Evolutionary conservation across 2,888 invertebrate genomes (phyloP).

Genomic region (Heliconius erato): DNA sequence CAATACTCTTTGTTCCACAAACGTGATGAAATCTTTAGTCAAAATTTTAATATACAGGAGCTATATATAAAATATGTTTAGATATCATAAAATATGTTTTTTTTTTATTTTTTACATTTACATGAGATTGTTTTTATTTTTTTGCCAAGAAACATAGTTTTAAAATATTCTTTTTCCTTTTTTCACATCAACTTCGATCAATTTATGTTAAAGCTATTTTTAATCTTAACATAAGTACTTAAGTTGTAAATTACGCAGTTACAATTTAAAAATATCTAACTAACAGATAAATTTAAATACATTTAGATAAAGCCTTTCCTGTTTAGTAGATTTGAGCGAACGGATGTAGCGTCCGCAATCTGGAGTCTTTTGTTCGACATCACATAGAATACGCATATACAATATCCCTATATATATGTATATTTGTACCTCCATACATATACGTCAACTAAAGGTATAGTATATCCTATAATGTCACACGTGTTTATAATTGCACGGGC

Average conservation of each 20-base stretch:
- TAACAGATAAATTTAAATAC: background rate
- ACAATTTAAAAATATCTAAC: background rate
- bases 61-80: background rate
- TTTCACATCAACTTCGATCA: background rate
- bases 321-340: constrained; percentile 24
- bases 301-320: constrained; percentile 15
- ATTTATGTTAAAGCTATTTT: background rate
- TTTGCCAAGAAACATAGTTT: background rate
- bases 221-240: background rate
- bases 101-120: background rate
- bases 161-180: background rate
- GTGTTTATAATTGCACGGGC: constrained; percentile 47
- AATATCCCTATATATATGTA: background rate
- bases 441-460: constrained; percentile 27
- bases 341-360: constrained; percentile 42
- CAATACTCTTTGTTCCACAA: constrained; percentile 2
- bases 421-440: background rate
- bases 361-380: constrained; percentile 44
- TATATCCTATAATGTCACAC: constrained; percentile 39
- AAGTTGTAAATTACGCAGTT: background rate
- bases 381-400: constrained; percentile 18
- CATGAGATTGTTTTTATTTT: background rate
- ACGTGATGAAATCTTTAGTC: background rate
- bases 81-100: background rate
- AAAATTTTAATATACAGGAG: background rate